Percentiles rank a stretch among this genome's conserved stretches.
Conservation (phyloP, 2,797 vertebrate species). For the Lacerta agilis region DNA sequence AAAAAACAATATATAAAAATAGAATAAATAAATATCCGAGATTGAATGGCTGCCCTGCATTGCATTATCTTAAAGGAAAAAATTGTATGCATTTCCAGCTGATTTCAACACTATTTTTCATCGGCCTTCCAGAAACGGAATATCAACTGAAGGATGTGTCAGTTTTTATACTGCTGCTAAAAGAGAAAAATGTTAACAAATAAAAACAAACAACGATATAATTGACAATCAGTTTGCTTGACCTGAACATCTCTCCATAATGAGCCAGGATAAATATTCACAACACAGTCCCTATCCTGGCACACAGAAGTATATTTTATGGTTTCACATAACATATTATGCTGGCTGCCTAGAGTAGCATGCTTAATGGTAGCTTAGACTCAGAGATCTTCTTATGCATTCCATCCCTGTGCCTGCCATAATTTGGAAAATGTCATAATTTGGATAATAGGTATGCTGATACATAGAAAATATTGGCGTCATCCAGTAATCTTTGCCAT, state of each 20-base stretch:
- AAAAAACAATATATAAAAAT: too few relatives aligned
- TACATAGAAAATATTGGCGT: background rate
- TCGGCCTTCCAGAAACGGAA: constrained; percentile 46
- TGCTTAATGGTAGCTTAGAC: background rate
- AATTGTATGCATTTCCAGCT: constrained; percentile 40
- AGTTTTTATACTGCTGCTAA: constrained; percentile 50
- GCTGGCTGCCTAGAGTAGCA: constrained; percentile 47
- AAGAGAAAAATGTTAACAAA: constrained; percentile 60
- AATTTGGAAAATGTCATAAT: constrained; percentile 20
- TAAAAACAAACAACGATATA: constrained; percentile 65
- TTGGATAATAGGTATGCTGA: background rate
- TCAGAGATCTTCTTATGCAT: constrained; percentile 17
- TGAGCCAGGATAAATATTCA: constrained; percentile 70
- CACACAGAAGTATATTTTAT: constrained; percentile 43
- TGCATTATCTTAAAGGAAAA: constrained; percentile 36
- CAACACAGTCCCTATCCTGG: constrained; percentile 50
- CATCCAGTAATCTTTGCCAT: background rate
- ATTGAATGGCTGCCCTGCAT: constrained; percentile 1
- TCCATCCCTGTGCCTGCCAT: background rate
- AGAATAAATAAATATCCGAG: too few relatives aligned
- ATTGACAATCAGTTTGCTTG: constrained; percentile 58
- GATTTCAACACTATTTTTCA: constrained; percentile 29
- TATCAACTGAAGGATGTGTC: constrained; percentile 53
- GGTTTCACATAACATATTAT: constrained; percentile 14
- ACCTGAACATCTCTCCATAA: constrained; percentile 60